Base-by-base conservation (phyloP, 2,113 vertebrate genomes). In the Tragelaphus scriptus region DNA sequence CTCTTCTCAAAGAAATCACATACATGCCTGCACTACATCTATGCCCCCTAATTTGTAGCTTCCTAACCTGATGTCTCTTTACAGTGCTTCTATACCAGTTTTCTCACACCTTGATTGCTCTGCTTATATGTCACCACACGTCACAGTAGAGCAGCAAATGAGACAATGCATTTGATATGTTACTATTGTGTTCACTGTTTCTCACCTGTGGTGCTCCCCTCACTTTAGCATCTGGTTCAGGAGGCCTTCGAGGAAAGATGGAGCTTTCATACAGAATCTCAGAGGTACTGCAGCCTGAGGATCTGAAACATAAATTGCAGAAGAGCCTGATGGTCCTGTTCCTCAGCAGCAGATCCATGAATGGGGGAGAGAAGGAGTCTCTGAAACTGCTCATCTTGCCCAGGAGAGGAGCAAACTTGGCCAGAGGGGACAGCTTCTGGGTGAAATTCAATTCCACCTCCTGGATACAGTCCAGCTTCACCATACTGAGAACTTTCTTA, bases 181-280 rank as follows among this genome's bases (percentile, higher is more conserved):
- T 12, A 36, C 19, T 71, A 71, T 12, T 68, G 65, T 36, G n/a
- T 23, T 71, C 9, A 71, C 32, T 23, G 17, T 71, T 71, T 11
- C 2, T 71, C 2, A 0, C 1, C 19, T 5, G n/a, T 3, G 65
- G 1, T 21, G 65, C 25, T 2, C 6, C 2, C 2, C n/a, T 10
- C n/a, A 21, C n/a, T 17, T 71, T 8, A 71, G 32, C 19, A 71
- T 23, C 65, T 0, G 4, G 17, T 21, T 71, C 65, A 71, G n/a
- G n/a, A 0, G 1, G n/a, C 65, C n/a, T 71, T 71, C 0, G 9
- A 21, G 65, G n/a, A 36, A 36, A 36, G 65, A 11, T 36, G 63
- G 32, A n/a, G 3, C 4, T 68, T n/a, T 16, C 16, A 68, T 68
- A 68, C 4, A 4, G 63, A 68, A 68, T 68, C 7, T 0, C 10